Evolutionary conservation across 2,888 invertebrate genomes (phyloP), one percentile per base, ranked within the genome.

Genomic region (Trichopria drosophilae): DNA sequence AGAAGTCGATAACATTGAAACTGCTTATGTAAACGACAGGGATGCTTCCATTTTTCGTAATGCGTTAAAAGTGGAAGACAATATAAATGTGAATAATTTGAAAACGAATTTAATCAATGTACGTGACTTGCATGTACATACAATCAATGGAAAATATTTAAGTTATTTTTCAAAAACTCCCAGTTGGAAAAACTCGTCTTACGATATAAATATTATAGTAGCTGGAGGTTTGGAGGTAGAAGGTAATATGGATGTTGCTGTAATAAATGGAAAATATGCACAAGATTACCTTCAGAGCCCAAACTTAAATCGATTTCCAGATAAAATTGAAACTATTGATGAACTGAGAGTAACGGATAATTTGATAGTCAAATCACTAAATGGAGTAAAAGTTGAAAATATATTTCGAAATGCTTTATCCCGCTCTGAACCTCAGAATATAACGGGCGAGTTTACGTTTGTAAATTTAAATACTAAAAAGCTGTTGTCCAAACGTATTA

Each of bases 171-270:
- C n/a, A n/a, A n/a, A n/a, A n/a, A n/a, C n/a, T n/a, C n/a, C n/a
- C n/a, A n/a, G n/a, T n/a, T n/a, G n/a, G n/a, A n/a, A n/a, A n/a
- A n/a, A n/a, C n/a, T n/a, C n/a, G n/a, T n/a, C n/a, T n/a, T n/a
- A n/a, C n/a, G n/a, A n/a, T n/a, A n/a, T n/a, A n/a, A n/a, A n/a
- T n/a, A n/a, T n/a, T n/a, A 46, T 60, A 1, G 56, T 72, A 29
- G 61, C 64, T 2, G 70, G 65, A 3, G 60, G 67, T 23, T 28
- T 71, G 3, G 48, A 45, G 18, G 50, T 72, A 10, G 51, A 54
- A 9, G 48, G 42, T 3, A 41, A 56, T 22, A 46, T 68, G 4
- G 29, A 45, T 19, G 49, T 63, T 1, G 19, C 24, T 3, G 41
- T 22, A 23, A 65, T 72, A 15, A 65, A 64, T 18, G 34, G 52